Conservation (phyloP, 2,113 vertebrate genomes). For the Chrysochloris asiatica region DNA sequence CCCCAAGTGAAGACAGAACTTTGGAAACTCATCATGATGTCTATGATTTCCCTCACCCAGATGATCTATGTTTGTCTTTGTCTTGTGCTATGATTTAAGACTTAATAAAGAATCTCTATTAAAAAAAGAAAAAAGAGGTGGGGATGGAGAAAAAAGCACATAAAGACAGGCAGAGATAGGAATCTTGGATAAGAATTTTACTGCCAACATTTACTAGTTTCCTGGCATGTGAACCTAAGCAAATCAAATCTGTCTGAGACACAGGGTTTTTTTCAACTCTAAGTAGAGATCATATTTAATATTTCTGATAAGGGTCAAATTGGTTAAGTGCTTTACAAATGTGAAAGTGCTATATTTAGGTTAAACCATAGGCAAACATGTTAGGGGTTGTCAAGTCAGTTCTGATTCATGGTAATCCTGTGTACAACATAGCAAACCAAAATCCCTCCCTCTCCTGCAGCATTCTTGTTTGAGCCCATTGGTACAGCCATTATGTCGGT, state of each 20-base stretch:
- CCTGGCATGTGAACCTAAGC: not conserved
- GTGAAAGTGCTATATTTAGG: not conserved
- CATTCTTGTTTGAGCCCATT: too few species aligned
- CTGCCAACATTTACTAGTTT: not conserved
- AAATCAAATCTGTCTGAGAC: not conserved
- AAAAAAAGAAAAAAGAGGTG: too few species aligned
- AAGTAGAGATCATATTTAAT: conserved; percentile 28
- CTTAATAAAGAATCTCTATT: too few species aligned
- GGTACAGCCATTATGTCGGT: too few species aligned
- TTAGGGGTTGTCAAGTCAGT: not conserved
- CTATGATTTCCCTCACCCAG: too few species aligned
- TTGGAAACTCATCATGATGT: too few species aligned
- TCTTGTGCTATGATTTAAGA: too few species aligned
- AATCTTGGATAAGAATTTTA: conserved; percentile 21
- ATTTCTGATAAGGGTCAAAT: not conserved
- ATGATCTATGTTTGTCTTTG: too few species aligned
- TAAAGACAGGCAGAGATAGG: not conserved
- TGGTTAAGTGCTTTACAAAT: conserved; percentile 35
- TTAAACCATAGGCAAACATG: conserved; percentile 27
- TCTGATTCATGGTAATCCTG: not conserved
- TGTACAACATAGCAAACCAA: too few species aligned
- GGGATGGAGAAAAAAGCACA: not conserved
- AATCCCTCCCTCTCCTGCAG: too few species aligned
- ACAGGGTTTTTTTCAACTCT: not conserved
- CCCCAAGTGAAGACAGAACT: too few species aligned